Evolutionary conservation across 2,797 vertebrate species (phyloP).

Genomic region (Tarsius wallacei): DNA sequence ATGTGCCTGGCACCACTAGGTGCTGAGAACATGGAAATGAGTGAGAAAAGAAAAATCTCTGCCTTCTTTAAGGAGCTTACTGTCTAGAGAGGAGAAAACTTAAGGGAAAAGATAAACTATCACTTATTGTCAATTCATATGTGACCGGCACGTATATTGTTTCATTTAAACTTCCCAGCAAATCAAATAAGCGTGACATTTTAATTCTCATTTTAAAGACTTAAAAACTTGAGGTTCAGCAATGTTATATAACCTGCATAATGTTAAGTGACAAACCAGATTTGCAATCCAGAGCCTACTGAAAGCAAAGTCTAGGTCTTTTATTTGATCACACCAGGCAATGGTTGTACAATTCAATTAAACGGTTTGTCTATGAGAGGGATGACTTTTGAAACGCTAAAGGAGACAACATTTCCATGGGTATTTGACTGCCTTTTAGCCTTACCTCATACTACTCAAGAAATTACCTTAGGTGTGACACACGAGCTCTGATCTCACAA

Average conservation of each 20-base stretch:
- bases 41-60: background rate
- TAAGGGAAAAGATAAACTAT: background rate
- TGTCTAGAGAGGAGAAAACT: background rate
- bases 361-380: background rate
- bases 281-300: background rate
- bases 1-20: background rate
- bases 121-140: background rate
- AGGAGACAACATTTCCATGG: background rate
- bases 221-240: background rate
- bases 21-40: background rate
- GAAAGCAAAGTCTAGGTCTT: background rate
- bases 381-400: background rate
- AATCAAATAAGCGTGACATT: background rate
- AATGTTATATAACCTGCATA: background rate
- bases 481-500: background rate
- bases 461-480: background rate
- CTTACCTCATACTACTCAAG: background rate
- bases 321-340: background rate
- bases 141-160: background rate
- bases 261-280: background rate
- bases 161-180: conserved; percentile 53
- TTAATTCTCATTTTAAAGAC: conserved; percentile 45
- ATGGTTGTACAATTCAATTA: background rate
- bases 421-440: background rate
- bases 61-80: conserved; percentile 27